Percentiles rank a stretch among this genome's conserved stretches.
These are phyloP conservation scores for Rhagologus leucostigma DNA, from an alignment of 2,113 vertebrate genomes.

Conservation along the genomic window DNA sequence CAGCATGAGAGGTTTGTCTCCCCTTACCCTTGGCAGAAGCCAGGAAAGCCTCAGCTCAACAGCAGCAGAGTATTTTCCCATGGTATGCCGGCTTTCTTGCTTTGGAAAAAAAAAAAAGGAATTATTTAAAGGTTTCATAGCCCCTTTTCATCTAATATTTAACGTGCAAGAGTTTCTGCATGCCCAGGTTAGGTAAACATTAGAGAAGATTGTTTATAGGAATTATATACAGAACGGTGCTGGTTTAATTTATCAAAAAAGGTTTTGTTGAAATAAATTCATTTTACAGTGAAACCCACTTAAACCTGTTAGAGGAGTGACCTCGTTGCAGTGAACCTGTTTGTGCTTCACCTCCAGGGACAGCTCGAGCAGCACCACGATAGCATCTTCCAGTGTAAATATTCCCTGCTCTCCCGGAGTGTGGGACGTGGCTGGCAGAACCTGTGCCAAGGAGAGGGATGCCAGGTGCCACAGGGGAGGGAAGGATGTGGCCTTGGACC, in stretches of 20 bases:
- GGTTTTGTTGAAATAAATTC: conserved; percentile 48
- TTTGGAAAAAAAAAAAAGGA: not conserved
- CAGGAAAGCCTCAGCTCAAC: not conserved
- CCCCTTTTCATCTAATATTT: conserved; percentile 43
- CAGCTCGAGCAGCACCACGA: not conserved
- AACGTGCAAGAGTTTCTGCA: conserved; percentile 2
- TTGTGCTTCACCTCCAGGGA: not conserved
- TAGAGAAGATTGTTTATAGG: conserved; percentile 50
- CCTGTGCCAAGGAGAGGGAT: not conserved
- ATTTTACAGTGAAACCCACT: conserved; percentile 44
- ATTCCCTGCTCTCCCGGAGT: not conserved
- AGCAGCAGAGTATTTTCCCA: not conserved
- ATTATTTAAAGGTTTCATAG: not conserved
- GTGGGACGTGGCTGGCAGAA: fast-evolving
- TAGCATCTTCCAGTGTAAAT: not conserved
- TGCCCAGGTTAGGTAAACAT: conserved; percentile 55
- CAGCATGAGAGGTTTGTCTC: not conserved
- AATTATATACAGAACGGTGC: conserved; percentile 48
- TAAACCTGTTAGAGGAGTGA: not conserved
- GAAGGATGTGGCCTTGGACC: fast-evolving
- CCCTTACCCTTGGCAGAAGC: not conserved
- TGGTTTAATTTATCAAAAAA: conserved; percentile 57
- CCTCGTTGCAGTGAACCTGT: not conserved
- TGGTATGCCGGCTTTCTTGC: not conserved
- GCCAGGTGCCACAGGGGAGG: not conserved